Conservation (phyloP, 2,797 vertebrate genomes). For the Platalea minor region DNA sequence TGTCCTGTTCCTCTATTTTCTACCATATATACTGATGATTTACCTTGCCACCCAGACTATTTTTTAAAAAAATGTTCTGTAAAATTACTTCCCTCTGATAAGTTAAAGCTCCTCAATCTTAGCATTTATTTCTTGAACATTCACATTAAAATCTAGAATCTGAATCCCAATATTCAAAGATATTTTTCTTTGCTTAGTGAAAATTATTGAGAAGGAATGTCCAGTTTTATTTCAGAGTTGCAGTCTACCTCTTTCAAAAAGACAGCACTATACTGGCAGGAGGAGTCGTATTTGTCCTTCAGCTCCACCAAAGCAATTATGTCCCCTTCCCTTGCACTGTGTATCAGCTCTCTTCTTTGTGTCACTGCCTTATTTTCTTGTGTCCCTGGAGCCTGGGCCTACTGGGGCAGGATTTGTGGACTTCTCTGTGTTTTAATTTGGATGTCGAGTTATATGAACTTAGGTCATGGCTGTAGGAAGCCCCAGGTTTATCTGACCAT, state of each 20-base stretch:
- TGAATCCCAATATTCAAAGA: neutral
- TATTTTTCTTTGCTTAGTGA: neutral
- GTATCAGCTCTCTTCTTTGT: neutral
- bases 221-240: neutral
- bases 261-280: accelerated
- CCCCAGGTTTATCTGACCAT: neutral
- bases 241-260: neutral
- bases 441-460: neutral
- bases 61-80: neutral
- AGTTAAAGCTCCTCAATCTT: neutral
- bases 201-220: neutral
- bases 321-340: neutral
- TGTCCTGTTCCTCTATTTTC: neutral
- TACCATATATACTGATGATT: neutral
- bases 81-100: neutral
- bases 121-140: neutral
- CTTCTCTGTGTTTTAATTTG: neutral
- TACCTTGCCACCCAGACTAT: neutral
- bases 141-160: neutral
- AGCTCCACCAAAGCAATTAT: neutral
- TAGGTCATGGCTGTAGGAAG: neutral
- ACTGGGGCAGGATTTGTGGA: neutral
- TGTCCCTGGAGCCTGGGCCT: neutral
- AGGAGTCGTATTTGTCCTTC: neutral
- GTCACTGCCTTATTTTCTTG: neutral